Conservation (phyloP, 2,888 invertebrate species). For the Hirudinaria manillensis region DNA sequence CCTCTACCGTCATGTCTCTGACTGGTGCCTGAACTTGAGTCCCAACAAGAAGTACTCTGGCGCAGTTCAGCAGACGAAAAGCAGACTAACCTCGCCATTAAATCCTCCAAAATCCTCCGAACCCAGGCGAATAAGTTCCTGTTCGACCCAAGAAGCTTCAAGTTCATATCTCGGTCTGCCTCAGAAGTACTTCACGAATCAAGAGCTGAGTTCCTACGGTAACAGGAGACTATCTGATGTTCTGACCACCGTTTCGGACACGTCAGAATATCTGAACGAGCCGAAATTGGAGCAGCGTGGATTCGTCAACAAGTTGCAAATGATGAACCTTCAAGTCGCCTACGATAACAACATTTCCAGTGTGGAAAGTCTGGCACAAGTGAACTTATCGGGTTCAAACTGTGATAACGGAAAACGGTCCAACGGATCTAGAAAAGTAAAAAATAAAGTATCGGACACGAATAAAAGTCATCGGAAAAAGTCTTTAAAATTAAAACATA, state of each 20-base stretch:
- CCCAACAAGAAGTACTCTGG: background rate
- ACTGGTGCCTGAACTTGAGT: constrained; percentile 18
- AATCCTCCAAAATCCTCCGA: background rate
- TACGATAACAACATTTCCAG: too few species aligned
- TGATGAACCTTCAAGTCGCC: too few species aligned
- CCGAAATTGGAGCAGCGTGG: too few species aligned
- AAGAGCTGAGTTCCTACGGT: constrained; percentile 11
- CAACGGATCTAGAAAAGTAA: too few species aligned
- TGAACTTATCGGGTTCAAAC: too few species aligned
- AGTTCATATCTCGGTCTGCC: constrained; percentile 11
- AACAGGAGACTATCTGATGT: constrained; percentile 3
- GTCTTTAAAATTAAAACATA: too few species aligned
- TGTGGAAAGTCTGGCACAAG: too few species aligned
- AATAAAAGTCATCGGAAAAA: too few species aligned
- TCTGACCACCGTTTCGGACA: background rate
- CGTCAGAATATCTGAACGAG: background rate
- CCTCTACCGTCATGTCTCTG: constrained; percentile 25
- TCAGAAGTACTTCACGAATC: constrained; percentile 7
- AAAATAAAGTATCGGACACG: too few species aligned
- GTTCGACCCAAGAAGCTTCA: background rate
- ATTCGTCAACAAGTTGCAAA: too few species aligned
- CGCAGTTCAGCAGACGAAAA: background rate
- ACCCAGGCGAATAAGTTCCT: background rate
- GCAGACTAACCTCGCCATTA: background rate
- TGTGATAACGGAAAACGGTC: too few species aligned